Conservation (phyloP, 2,888 invertebrate species). For the Leucophenga montana region DNA sequence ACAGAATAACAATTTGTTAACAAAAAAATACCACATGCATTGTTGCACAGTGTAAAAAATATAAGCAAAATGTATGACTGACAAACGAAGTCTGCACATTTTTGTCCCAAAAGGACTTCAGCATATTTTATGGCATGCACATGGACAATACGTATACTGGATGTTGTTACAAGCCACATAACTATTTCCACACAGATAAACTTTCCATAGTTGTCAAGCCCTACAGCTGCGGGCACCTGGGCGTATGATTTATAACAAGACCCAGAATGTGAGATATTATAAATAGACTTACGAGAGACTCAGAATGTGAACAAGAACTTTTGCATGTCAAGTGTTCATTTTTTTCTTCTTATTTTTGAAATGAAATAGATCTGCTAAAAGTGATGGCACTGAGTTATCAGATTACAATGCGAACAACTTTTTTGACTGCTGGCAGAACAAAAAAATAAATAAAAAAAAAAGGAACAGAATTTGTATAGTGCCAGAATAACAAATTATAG, state of each 20-base stretch:
- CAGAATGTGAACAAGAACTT: background rate
- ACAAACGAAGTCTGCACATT: background rate
- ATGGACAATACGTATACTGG: constrained; percentile 28
- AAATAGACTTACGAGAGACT: constrained; percentile 34
- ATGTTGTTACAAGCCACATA: background rate
- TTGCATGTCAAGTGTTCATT: constrained; percentile 20
- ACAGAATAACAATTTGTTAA: too few relatives aligned
- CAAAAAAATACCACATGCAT: constrained; percentile 46
- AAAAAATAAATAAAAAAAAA: too few relatives aligned
- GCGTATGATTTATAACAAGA: constrained; percentile 49
- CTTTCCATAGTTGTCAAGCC: constrained; percentile 5
- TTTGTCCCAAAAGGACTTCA: constrained; percentile 12
- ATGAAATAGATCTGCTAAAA: constrained; percentile 21
- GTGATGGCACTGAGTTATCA: constrained; percentile 32
- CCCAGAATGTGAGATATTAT: constrained; percentile 29
- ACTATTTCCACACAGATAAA: background rate
- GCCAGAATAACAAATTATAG: background rate
- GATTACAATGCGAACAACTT: background rate
- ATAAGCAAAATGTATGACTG: too few relatives aligned
- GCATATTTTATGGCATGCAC: constrained; percentile 12
- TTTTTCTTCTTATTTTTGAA: background rate
- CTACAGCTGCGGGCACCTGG: constrained; percentile 39
- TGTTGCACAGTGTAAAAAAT: constrained; percentile 32
- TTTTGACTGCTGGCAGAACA: too few relatives aligned
- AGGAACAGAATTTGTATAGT: background rate